Evolutionary conservation across 2,888 invertebrate genomes (phyloP), one percentile per base, ranked within the genome.

Genomic region (Sphaerophoria rueppellii): DNA sequence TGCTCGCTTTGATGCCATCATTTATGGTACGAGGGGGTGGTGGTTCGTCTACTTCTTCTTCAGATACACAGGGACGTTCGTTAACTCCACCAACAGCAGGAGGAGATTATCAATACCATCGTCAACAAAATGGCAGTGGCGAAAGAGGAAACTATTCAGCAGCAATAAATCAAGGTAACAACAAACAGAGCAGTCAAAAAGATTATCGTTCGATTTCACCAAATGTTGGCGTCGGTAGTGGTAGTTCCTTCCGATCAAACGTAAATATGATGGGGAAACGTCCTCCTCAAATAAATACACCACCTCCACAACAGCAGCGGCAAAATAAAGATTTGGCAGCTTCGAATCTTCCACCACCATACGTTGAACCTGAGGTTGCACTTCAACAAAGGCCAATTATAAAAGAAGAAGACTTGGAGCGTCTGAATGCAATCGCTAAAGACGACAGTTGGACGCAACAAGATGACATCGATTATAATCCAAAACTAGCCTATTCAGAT

Each of bases 391-490:
- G 96, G 73, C 97, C 98, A 82, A 98, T 98, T 87, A 97, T 98
- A 88, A 96, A 96, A 88, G 98, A 98, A 90, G 98, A 98, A 91
- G 98, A 98, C 91, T 94, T 98, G 89, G 96, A 96, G 89, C 96
- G 96, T 79, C 95, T 98, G 93, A 98, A 98, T 92, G 96, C 98
- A 90, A 96, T 98, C 88, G 95, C 96, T 57, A 95, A 96, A 89
- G 96, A 97, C 90, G 95, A 96, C 89, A 98, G 98, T 86, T 98
- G 98, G 98, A 96, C 97, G 78, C 95, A 96, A 88, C 95, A 97
- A 89, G 97, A 97, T 90, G 98, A 98, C 91, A 97, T 98, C 90
- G 98, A 98, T 92, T 98, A 98, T 91, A 97, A 97, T 93, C 97
- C 98, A 93, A 98, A 98, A 92, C 92, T 98, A 90, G 96, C 96